These are phyloP conservation scores for Lasioglossum figueresi DNA, from an alignment of 2,888 invertebrate genomes.

Conservation along the genomic window DNA sequence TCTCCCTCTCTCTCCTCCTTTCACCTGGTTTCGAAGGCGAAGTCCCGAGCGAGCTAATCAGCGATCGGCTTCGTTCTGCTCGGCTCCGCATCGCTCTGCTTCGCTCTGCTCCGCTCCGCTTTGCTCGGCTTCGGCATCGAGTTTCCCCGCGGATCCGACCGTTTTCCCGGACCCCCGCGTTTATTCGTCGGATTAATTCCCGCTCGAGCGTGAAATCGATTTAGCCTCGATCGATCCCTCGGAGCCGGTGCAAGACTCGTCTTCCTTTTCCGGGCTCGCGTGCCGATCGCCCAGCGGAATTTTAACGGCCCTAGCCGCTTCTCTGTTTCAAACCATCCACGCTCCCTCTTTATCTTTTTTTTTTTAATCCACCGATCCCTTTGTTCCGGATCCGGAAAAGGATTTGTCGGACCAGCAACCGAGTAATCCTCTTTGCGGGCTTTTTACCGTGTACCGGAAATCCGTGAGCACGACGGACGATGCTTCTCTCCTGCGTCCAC, in stretches of 20 bases:
- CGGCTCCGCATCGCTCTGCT: neutral
- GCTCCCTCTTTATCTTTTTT: neutral
- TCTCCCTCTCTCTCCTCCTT: neutral
- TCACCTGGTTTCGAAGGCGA: conserved; percentile 3
- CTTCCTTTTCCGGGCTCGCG: conserved; percentile 25
- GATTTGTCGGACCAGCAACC: conserved; percentile 31
- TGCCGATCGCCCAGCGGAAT: conserved; percentile 17
- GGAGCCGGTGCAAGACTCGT: conserved; percentile 14
- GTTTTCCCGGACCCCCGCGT: conserved; percentile 61
- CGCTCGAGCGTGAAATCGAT: conserved; percentile 72
- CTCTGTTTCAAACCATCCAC: neutral
- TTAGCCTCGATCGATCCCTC: conserved; percentile 50
- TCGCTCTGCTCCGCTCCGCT: neutral
- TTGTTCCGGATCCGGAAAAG: conserved; percentile 24
- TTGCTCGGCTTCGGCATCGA: conserved; percentile 20
- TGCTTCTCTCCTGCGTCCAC: too few relatives aligned
- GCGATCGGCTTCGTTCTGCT: conserved; percentile 53
- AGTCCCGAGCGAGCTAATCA: conserved; percentile 35
- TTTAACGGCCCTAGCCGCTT: conserved; percentile 14
- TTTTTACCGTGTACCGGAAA: conserved; percentile 30
- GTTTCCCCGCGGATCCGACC: conserved; percentile 55
- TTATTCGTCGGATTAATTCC: conserved; percentile 73
- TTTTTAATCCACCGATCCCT: conserved; percentile 21
- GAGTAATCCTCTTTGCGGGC: conserved; percentile 30
- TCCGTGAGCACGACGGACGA: neutral